These are phyloP conservation scores for Drosophila ananassae DNA, from an alignment of 1,140 invertebrate genomes.

Conservation along the genomic window DNA sequence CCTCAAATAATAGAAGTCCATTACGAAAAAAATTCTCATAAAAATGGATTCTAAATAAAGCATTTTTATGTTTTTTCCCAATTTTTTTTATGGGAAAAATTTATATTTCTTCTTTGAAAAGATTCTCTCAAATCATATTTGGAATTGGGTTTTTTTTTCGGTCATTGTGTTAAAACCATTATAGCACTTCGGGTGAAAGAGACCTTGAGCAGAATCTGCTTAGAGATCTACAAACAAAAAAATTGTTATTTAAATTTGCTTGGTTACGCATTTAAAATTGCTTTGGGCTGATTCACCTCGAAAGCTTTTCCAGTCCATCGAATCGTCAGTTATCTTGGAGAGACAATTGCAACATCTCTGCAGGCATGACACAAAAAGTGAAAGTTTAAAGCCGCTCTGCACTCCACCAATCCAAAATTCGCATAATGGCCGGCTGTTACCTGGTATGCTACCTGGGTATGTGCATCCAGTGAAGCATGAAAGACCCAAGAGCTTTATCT, in stretches of 20 bases:
- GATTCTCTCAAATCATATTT: too few relatives aligned
- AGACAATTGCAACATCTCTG: slow-evolving; percentile 55
- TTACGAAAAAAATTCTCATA: too few relatives aligned
- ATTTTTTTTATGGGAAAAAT: too few relatives aligned
- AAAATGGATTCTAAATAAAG: too few relatives aligned
- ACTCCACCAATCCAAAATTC: slow-evolving; percentile 58
- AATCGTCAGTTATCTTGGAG: slow-evolving; percentile 12
- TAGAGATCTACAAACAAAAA: not conserved
- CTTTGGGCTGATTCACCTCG: slow-evolving; percentile 44
- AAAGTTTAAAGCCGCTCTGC: slow-evolving; percentile 62
- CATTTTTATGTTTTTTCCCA: too few relatives aligned
- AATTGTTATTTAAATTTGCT: not conserved
- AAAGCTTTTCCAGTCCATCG: slow-evolving; percentile 36
- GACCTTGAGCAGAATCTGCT: not conserved
- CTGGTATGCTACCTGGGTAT: slow-evolving; percentile 28
- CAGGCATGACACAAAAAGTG: slow-evolving; percentile 42
- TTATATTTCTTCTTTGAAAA: too few relatives aligned
- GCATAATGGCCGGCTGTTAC: slow-evolving; percentile 52
- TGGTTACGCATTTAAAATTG: slow-evolving; percentile 13
- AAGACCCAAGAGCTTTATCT: slow-evolving; percentile 34
- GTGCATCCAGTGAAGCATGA: slow-evolving; percentile 58
- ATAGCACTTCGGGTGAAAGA: not conserved
- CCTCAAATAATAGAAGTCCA: too few relatives aligned
- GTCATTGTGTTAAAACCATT: not conserved
- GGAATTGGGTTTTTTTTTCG: too few relatives aligned